Conservation (phyloP, 2,888 invertebrate species). For the Ormyrus thymus region DNA sequence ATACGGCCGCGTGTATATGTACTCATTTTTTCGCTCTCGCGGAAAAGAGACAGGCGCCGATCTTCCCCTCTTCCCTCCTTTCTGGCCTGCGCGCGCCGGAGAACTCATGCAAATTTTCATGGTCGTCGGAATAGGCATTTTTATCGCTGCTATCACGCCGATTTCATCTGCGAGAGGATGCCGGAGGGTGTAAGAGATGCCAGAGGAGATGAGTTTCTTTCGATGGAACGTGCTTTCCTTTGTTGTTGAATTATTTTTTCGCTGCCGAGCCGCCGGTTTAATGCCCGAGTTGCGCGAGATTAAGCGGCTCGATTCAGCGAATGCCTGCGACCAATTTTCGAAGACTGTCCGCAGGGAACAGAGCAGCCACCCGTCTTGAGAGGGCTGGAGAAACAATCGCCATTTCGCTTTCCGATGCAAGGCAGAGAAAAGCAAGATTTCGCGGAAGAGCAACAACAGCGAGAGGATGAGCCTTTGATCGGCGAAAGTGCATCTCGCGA, state of each 20-base stretch:
- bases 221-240: not conserved
- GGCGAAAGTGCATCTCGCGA: not conserved
- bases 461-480: not conserved
- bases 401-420: not conserved
- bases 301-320: no score
- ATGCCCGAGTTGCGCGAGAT: no score
- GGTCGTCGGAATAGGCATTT: slow-evolving; percentile 54
- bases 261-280: no score
- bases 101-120: slow-evolving; percentile 55
- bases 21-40: no score
- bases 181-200: no score
- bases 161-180: slow-evolving; percentile 37
- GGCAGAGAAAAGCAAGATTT: not conserved
- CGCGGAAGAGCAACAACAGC: not conserved
- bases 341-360: not conserved
- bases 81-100: not conserved
- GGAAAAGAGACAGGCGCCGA: slow-evolving; percentile 38
- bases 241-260: no score
- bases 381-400: no score
- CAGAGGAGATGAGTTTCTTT: not conserved
- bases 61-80: slow-evolving; percentile 16
- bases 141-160: slow-evolving; percentile 53
- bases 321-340: no score
- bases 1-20: no score
- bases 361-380: no score